phyloP scores from a whole-genome alignment of 2,113 vertebrate species.

The Neolamprologus devosi region DNA sequence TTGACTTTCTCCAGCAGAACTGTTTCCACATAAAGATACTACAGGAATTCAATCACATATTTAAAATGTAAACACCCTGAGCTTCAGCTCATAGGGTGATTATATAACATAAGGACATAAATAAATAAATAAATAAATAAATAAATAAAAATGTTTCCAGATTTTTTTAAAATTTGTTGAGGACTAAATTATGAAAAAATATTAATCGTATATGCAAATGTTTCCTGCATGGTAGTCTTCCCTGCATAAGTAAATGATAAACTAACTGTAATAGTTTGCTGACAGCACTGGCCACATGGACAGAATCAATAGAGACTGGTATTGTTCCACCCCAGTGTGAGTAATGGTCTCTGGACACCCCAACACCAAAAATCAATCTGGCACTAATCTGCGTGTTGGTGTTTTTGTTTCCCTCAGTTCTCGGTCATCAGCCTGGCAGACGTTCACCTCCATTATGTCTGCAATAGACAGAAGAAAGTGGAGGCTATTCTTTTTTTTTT shows the following conservation, averaged over 20 bases:
- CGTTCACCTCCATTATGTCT: not conserved
- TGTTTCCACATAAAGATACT: not conserved
- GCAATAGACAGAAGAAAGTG: not conserved
- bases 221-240: not conserved
- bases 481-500: not conserved
- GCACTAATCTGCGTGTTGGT: not conserved
- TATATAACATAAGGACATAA: not conserved
- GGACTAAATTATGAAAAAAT: not conserved
- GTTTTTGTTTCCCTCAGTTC: not conserved
- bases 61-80: not conserved
- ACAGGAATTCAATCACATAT: not conserved
- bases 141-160: conserved; percentile 1
- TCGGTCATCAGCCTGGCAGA: not conserved
- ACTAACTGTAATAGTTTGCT: not conserved
- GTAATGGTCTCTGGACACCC: not conserved
- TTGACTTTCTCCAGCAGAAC: not conserved
- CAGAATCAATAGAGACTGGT: not conserved
- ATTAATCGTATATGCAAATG: not conserved
- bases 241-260: not conserved
- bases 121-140: not conserved
- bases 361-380: not conserved
- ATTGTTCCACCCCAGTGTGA: not conserved
- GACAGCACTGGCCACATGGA: not conserved
- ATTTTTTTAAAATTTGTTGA: conserved; percentile 45
- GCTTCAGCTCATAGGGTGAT: not conserved